Base-by-base conservation (phyloP, 23 tunicate genomes). In the Ciona savignyi region DNA sequence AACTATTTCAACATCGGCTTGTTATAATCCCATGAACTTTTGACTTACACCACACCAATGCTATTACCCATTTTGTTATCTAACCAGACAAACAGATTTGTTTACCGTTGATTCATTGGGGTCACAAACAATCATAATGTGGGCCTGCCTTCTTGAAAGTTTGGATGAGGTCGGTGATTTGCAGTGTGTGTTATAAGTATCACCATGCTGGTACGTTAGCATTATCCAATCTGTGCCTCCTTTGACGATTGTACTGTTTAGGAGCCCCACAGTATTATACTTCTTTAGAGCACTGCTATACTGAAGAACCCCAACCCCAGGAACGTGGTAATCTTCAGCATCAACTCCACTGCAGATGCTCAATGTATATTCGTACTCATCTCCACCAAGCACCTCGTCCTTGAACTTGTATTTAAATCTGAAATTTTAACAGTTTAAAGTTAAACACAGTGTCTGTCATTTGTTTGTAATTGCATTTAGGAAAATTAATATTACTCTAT, bases 211-310 rank as follows among this genome's bases (percentile, higher is more conserved):
- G 67, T 79, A 86, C 1, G 93, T 86, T 25, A 86, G 66, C 93
- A 86, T 86, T 23, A 86, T 80, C 93, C 93, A 86, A 34, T 86
- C 77, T 51, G 71, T 74, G 4, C 93, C 93, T 23, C 77, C 80
- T 74, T 86, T 86, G 15, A 86, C 34, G 1, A 77, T 32, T 21
- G 93, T 74, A 67, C 67, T 68, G 65, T 86, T 61, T 27, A 74
- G 74, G 2, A 33, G 27, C 9, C 93, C 93, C 51, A 85, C 32
- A 30, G 25, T 67, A 21, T 28, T 62, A 27, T 27, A 11, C 23
- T 34, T n/a, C 11, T 29, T 63, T 56, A 2, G 24, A 6, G 0
- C 66, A 19, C 29, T n/a, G 23, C 70, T 74, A 34, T 70, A 42
- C 70, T 86, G 93, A 26, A 74, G 25, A 2, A 86, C 80, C 19